Conservation (phyloP, 1,140 invertebrate species). For the Solenopsis fugax region DNA sequence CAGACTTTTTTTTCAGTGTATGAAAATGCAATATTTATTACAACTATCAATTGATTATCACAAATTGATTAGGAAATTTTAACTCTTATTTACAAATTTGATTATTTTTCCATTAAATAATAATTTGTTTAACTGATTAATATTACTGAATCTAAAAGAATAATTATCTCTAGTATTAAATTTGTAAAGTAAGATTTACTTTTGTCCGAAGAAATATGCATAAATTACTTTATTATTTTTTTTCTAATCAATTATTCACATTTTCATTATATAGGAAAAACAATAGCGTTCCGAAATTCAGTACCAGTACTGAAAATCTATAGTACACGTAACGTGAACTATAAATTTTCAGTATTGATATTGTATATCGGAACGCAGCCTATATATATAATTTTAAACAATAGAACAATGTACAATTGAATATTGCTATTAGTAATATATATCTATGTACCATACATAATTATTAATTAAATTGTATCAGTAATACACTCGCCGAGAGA, state of each 20-base stretch:
- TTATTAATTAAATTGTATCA: background rate
- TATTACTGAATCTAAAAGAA: background rate
- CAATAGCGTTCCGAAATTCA: background rate
- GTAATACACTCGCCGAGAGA: background rate
- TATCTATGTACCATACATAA: too few species aligned
- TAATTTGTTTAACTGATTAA: background rate
- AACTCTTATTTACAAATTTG: background rate
- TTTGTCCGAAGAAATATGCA: background rate
- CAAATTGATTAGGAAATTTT: background rate
- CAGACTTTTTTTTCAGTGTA: too few species aligned
- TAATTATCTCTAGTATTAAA: background rate
- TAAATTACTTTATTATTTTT: slow-evolving; percentile 8
- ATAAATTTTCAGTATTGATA: too few species aligned
- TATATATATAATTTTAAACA: too few species aligned
- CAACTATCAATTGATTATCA: background rate
- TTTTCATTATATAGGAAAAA: background rate
- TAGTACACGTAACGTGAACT: too few species aligned
- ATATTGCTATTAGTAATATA: too few species aligned
- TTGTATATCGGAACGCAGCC: too few species aligned
- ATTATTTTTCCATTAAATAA: background rate
- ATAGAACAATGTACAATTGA: too few species aligned
- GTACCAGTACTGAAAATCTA: too few species aligned
- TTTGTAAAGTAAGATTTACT: background rate
- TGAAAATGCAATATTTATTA: background rate
- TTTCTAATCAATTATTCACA: background rate